Evolutionary conservation across 2,888 invertebrate species (phyloP), one percentile per base, ranked within the genome.

Genomic region (Lymantria dispar): DNA sequence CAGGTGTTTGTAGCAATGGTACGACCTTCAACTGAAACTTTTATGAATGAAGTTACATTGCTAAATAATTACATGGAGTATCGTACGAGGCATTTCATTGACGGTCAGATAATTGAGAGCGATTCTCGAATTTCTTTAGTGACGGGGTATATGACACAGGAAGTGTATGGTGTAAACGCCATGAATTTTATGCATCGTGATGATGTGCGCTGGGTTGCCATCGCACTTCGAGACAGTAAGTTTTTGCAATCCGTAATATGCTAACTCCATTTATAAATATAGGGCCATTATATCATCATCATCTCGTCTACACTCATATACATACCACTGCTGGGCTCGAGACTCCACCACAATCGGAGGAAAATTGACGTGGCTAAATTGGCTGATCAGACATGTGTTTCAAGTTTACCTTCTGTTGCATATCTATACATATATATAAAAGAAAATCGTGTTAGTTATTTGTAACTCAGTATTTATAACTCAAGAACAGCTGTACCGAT

Each of bases 141-240:
- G n/a, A 96, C 97, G 30, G 98, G 98, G 1, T 97, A 97, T 79
- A 94, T 98, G 94, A 94, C 95, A 0, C 94, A 95, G 56, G 98
- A 98, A 85, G 96, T 97, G 7, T 93, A 94, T n/a, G 97, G 97
- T 9, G 85, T 94, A 56, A 96, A 96, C 60, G 97, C 97, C 0
- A 98, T 98, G 85, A 94, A 94, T 68, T 97, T 96, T 76, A 97
- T 98, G 94, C 96, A 97, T 80, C 93, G 94, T 56, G 96, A 97
- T 62, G 97, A 98, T 82, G 95, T 96, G 10, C 94, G 95, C 66
- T 97, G 96, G 95, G 96, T 97, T 8, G 94, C 97, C 83, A 94
- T 96, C 48, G 97, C 96, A 0, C 92, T 98, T 47, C 92, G 96
- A 65, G 95, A 97, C 84, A 97, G 89, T 89, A 70, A 85, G 89